These are phyloP conservation scores for Rhingia rostrata DNA, from an alignment of 2,888 invertebrate genomes.

Conservation along the genomic window DNA sequence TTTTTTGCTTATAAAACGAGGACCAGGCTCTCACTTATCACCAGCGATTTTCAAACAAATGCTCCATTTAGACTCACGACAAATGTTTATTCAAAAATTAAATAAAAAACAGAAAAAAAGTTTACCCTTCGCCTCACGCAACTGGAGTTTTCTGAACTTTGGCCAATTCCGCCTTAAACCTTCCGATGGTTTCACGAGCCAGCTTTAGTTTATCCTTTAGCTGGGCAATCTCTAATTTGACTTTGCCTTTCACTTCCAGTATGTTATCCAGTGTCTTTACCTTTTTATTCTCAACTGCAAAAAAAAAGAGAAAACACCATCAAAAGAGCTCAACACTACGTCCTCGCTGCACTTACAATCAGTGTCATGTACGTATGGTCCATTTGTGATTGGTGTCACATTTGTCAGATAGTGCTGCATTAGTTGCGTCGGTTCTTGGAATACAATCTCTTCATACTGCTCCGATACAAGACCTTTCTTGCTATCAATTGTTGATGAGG, in stretches of 20 bases:
- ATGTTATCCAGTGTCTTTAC: constrained; percentile 91
- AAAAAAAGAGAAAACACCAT: constrained; percentile 57
- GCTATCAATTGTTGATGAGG: constrained; percentile 83
- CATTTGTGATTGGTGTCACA: constrained; percentile 89
- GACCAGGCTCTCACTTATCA: too few species aligned
- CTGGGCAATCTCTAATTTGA: constrained; percentile 91
- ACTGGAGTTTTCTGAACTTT: constrained; percentile 80
- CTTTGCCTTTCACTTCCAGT: constrained; percentile 90
- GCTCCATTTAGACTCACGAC: neutral
- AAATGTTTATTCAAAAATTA: neutral
- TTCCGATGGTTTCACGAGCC: constrained; percentile 92
- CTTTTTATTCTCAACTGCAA: constrained; percentile 95
- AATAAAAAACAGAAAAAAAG: too few species aligned
- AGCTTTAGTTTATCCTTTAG: constrained; percentile 92
- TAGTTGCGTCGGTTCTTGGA: constrained; percentile 93
- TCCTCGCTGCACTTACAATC: constrained; percentile 86
- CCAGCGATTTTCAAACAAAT: too few species aligned
- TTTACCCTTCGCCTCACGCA: constrained; percentile 18
- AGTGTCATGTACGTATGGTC: constrained; percentile 92
- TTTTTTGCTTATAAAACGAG: too few species aligned
- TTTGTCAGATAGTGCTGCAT: constrained; percentile 94
- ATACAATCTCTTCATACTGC: constrained; percentile 97
- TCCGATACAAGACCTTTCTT: constrained; percentile 93
- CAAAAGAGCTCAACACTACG: constrained; percentile 16
- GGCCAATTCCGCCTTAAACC: constrained; percentile 90